A percentile compares a stretch with the other conserved stretches of the same genome.
Evolutionary conservation across 1,140 invertebrate genomes (phyloP).

Genomic region (Chironomus striatipennis): DNA sequence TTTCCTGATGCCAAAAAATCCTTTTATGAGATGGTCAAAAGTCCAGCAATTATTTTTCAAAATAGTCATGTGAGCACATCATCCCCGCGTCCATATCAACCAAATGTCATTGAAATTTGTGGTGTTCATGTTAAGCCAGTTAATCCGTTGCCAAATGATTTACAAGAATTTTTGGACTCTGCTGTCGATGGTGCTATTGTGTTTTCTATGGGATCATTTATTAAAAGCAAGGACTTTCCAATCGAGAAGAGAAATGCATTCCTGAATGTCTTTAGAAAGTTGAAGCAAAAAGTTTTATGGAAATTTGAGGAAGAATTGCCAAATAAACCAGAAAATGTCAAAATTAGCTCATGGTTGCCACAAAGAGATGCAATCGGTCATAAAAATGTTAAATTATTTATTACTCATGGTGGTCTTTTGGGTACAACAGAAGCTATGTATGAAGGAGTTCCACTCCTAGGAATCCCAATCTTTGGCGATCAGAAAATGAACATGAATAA

Average conservation of each 20-base stretch:
- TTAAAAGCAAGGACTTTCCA: conserved; percentile 45
- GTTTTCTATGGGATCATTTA: conserved; percentile 54
- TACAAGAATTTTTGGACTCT: conserved; percentile 46
- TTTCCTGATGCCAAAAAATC: conserved; percentile 31
- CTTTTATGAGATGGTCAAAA: conserved; percentile 32
- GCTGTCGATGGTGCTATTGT: conserved; percentile 50
- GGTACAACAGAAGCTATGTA: conserved; percentile 62
- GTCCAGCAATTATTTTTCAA: conserved; percentile 32
- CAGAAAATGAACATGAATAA: conserved; percentile 49
- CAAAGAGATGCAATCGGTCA: conserved; percentile 62
- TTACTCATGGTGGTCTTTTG: conserved; percentile 63
- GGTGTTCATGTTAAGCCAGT: conserved; percentile 41
- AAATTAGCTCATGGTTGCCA: conserved; percentile 56
- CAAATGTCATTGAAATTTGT: conserved; percentile 41
- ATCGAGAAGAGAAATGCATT: conserved; percentile 43
- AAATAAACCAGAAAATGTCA: conserved; percentile 49
- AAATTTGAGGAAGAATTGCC: conserved; percentile 55
- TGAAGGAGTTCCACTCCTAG: conserved; percentile 59
- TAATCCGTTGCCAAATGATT: conserved; percentile 38
- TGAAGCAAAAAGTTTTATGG: conserved; percentile 55
- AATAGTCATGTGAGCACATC: neutral
- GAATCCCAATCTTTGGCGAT: conserved; percentile 57
- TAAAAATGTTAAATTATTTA: conserved; percentile 55
- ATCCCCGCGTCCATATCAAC: conserved; percentile 23
- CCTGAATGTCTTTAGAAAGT: conserved; percentile 44